Evolutionary conservation across 2,797 vertebrate genomes (phyloP), one percentile per base, ranked within the genome.

Genomic region (Myripristis murdjan): DNA sequence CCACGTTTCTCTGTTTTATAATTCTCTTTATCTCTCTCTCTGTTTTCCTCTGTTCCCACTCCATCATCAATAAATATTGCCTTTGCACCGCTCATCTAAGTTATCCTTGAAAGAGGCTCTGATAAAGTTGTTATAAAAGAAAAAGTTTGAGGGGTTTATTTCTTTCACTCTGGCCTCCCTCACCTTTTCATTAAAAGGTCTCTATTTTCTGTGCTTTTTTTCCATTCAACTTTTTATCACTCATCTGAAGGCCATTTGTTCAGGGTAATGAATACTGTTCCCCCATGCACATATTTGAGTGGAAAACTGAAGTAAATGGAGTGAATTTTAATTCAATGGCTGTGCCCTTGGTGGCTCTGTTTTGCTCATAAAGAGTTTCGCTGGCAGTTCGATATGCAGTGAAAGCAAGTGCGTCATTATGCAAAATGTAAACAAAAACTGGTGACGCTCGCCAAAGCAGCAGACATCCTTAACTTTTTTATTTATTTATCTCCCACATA

Each of bases 191-290:
- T 71, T 70, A 46, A 54, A 55, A 52, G 16, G 6, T 53, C 22
- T 39, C 5, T 37, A 22, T 41, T 24, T 20, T 51, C 28, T 59
- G 16, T 2, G 7, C 22, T 72, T 23, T 54, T n/a, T 33, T 61
- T 55, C 67, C 62, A 72, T 74, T 76, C 15, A 54, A 47, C 57
- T 14, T 64, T 76, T 71, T 26, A 64, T 77, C 61, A 44, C 65
- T 76, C 56, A 43, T 77, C 60, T 70, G 62, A 82, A 83, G 79
- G 83, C 46, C 73, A 39, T 78, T 76, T 72, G 52, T 75, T 65
- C 53, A 22, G 57, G 46, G 49, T 60, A 64, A 60, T 84, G 59
- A 72, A 77, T 58, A 54, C 47, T 59, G 46, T 28, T 58, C 26
- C 22, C 44, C 69, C 66, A 2, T 51, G 56, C 68, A 63, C 62